Base-by-base conservation (phyloP, 2,888 invertebrate genomes). In the Eristalis intricaria region DNA sequence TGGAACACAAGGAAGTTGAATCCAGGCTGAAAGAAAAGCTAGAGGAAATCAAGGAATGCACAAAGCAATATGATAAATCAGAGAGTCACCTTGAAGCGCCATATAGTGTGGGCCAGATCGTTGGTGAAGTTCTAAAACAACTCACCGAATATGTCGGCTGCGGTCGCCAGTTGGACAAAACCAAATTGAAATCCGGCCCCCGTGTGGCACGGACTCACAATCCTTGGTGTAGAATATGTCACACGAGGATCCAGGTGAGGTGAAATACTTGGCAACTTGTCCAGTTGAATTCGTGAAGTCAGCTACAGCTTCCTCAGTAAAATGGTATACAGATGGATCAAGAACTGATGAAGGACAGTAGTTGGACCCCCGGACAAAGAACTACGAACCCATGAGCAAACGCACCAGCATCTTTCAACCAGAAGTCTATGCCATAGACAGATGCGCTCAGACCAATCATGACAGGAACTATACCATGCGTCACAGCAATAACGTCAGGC, bases 151-250 rank as follows among this genome's bases (percentile, higher is more conserved):
- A 99, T 19, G 99, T 99, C 0, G 99, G 99, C 0, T 99, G 99
- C 92, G 95, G 99, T 19, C 95, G 99, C 13, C 99, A 99, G 91
- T 94, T 99, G 89, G 99, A 99, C 93, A 99, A 99, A 93, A 95
- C 96, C 78, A 98, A 98, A 93, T 94, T 99, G 75, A 98, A 98
- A 92, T 97, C 98, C 32, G 99, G 99, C 68, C 99, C 99, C 29
- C 95, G 99, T 89, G 99, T 99, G 2, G 99, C 99, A 0, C 94
- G 99, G 99, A 99, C 94, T 99, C 26, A 99, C 99, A 2, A 99
- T 99, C 99, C 10, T 94, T 99, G 32, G 99, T 99, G 0, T 99
- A 99, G 94, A 99, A 99, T 93, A 99, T 99, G 99, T 99, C 99
- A 43, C 99, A 99, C 90, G 99, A 99, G 93, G 98, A 99, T 94